These are phyloP conservation scores for Xiphophorus maculatus DNA, from an alignment of 2,113 vertebrate species.

Conservation along the genomic window DNA sequence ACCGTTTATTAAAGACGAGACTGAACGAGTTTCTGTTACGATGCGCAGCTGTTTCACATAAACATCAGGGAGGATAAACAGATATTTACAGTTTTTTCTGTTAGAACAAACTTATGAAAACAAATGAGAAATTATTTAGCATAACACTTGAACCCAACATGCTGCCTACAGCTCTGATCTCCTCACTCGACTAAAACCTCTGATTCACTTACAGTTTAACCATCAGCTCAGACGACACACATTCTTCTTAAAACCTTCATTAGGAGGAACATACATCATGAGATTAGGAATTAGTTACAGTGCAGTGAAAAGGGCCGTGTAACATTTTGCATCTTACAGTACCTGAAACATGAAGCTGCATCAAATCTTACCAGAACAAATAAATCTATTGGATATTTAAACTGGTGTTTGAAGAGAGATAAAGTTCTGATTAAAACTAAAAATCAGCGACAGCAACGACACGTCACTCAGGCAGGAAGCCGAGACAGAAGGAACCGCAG, in stretches of 20 bases:
- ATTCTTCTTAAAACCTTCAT: background rate
- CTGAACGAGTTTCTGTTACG: slow-evolving; percentile 52
- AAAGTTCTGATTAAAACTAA: background rate
- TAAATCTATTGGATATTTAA: background rate
- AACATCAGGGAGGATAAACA: background rate
- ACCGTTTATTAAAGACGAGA: slow-evolving; percentile 20
- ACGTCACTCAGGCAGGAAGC: background rate
- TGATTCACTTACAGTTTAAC: slow-evolving; percentile 59
- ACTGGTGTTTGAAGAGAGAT: background rate
- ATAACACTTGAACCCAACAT: slow-evolving; percentile 20
- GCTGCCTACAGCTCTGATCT: background rate
- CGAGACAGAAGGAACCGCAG: background rate
- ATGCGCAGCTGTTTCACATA: slow-evolving; percentile 20
- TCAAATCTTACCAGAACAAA: background rate
- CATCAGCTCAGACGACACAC: slow-evolving; percentile 34
- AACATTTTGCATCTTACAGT: background rate
- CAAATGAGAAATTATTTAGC: background rate
- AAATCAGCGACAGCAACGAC: background rate
- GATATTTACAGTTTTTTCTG: slow-evolving; percentile 12
- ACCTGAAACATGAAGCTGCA: background rate
- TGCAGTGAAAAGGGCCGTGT: slow-evolving; percentile 69
- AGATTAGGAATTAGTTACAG: slow-evolving; percentile 34
- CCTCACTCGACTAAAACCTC: slow-evolving; percentile 28
- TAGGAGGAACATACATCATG: background rate
- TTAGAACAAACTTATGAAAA: slow-evolving; percentile 13